phyloP scores from a whole-genome alignment of 2,888 invertebrate genomes.

The Sarcophaga variegata region DNA sequence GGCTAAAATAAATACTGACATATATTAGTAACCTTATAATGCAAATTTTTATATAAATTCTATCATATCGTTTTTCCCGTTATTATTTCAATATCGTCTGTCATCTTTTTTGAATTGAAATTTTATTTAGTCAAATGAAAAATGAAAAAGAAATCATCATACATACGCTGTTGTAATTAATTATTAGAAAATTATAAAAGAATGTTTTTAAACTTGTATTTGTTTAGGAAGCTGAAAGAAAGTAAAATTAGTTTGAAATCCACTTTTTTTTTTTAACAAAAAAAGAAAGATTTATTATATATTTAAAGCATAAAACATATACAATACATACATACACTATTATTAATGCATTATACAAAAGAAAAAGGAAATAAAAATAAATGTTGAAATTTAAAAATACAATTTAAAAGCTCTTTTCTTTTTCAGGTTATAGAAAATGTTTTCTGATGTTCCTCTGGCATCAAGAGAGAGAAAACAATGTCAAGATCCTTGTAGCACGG shows the following conservation, averaged over 20 bases:
- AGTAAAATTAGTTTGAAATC: slow-evolving; percentile 8
- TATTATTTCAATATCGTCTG: background rate
- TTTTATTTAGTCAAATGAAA: background rate
- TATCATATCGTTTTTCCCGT: slow-evolving; percentile 6
- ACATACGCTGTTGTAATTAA: background rate
- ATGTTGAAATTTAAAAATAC: slow-evolving; percentile 25
- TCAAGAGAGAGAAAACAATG: too few species aligned
- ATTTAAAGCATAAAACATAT: slow-evolving; percentile 20
- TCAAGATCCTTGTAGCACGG: too few species aligned
- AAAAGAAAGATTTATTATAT: background rate
- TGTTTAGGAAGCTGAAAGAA: slow-evolving; percentile 32
- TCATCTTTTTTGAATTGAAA: slow-evolving; percentile 3
- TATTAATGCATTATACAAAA: slow-evolving; percentile 35
- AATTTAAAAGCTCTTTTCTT: background rate
- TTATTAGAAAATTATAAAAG: slow-evolving; percentile 9
- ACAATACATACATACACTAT: slow-evolving; percentile 19
- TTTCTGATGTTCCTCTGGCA: too few species aligned
- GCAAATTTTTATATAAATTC: slow-evolving; percentile 37
- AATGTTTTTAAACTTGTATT: slow-evolving; percentile 20
- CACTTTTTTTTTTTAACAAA: background rate
- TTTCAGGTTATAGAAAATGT: too few species aligned
- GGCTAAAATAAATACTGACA: slow-evolving; percentile 3
- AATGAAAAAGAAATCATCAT: background rate
- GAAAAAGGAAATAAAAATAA: slow-evolving; percentile 7
- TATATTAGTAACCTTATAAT: background rate